phyloP scores from a whole-genome alignment of 1,140 invertebrate species.

The Drosophila pruinosa region DNA sequence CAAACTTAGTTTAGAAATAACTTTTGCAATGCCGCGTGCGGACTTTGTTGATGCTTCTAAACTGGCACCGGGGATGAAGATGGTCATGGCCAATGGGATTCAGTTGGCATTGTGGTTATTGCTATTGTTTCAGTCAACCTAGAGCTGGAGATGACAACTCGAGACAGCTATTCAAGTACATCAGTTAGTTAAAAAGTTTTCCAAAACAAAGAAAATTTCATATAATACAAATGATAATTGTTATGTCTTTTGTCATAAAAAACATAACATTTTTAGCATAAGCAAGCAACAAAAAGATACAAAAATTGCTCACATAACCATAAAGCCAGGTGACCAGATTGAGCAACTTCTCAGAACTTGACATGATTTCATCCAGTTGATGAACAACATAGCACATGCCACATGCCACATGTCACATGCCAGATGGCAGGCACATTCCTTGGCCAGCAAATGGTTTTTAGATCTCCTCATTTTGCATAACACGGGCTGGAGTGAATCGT shows the following conservation, averaged over 20 bases:
- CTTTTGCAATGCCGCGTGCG: constrained; percentile 43
- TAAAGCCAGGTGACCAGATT: background rate
- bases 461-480: constrained; percentile 41
- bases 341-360: background rate
- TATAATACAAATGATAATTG: constrained; percentile 59
- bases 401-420: background rate
- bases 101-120: constrained; percentile 17
- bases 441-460: constrained; percentile 18
- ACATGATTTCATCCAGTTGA: background rate
- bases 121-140: constrained; percentile 30
- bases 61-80: background rate
- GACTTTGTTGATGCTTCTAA: constrained; percentile 21
- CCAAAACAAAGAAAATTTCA: constrained; percentile 44
- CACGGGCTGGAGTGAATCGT: constrained; percentile 3
- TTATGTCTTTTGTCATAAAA: constrained; percentile 36
- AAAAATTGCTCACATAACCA: background rate
- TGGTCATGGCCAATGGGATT: constrained; percentile 4
- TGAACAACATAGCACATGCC: background rate
- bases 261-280: constrained; percentile 12
- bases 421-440: background rate
- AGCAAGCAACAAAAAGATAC: constrained; percentile 1
- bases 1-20: constrained; percentile 54
- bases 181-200: constrained; percentile 41
- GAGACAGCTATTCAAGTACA: constrained; percentile 12
- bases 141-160: background rate